These are phyloP conservation scores for Propithecus deckenii DNA, from an alignment of 2,797 vertebrate genomes.

Conservation along the genomic window DNA sequence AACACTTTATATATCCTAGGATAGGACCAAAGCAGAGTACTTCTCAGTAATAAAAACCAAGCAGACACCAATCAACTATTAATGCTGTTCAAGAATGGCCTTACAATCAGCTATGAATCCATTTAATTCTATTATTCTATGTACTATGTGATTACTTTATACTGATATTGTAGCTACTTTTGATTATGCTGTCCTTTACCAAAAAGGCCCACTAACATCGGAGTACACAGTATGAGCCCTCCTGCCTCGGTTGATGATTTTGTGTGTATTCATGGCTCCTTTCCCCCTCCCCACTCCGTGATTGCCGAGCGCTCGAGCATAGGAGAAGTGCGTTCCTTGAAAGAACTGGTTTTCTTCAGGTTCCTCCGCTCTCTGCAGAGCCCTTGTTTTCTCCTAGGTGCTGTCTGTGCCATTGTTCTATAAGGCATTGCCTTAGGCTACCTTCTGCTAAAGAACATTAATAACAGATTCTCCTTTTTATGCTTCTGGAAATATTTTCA, in stretches of 20 bases:
- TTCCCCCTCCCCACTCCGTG: background rate
- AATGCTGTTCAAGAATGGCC: background rate
- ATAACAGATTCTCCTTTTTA: background rate
- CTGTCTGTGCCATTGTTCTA: background rate
- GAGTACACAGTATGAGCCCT: background rate
- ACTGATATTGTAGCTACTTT: background rate
- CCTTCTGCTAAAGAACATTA: background rate
- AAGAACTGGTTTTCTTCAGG: background rate
- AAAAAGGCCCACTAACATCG: background rate
- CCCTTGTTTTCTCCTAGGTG: background rate
- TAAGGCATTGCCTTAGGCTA: background rate
- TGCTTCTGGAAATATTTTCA: background rate
- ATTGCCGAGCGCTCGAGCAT: background rate
- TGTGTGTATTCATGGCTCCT: background rate
- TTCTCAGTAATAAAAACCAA: constrained; percentile 12
- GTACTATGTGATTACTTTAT: background rate
- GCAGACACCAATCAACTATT: background rate
- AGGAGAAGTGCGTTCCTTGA: background rate
- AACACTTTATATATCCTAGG: background rate
- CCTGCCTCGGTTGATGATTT: background rate
- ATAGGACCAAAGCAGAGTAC: background rate
- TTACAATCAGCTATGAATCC: background rate
- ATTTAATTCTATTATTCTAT: background rate
- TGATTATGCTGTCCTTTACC: background rate
- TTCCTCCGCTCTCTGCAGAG: background rate